Conservation (phyloP, 2,113 vertebrate species). For the Etheostoma cragini region DNA sequence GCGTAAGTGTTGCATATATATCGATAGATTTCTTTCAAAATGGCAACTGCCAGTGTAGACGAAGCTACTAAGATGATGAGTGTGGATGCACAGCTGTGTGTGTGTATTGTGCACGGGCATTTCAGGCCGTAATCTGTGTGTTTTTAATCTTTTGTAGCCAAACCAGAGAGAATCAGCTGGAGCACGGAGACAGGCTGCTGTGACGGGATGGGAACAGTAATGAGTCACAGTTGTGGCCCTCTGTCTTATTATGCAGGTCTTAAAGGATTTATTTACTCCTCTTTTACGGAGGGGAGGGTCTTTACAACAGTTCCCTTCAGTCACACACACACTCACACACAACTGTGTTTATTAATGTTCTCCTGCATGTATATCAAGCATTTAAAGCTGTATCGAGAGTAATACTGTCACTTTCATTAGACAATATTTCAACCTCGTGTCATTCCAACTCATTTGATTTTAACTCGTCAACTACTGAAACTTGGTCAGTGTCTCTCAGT, state of each 20-base stretch:
- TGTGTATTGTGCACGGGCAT: neutral
- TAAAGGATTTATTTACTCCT: constrained; percentile 35
- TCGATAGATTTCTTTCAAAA: neutral
- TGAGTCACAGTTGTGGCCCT: constrained; percentile 49
- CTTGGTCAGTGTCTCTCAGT: too few relatives aligned
- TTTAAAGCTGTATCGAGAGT: neutral
- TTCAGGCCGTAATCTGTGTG: neutral
- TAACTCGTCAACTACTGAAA: too few relatives aligned
- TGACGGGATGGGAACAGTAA: constrained; percentile 41
- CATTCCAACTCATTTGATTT: too few relatives aligned
- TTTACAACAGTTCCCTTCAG: neutral
- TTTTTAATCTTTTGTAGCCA: neutral
- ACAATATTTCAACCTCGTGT: too few relatives aligned
- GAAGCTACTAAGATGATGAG: neutral
- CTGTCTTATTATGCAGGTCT: constrained; percentile 25
- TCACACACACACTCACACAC: neutral
- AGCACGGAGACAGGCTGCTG: constrained; percentile 38
- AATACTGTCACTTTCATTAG: neutral
- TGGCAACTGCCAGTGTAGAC: neutral
- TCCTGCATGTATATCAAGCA: neutral
- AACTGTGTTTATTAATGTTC: neutral
- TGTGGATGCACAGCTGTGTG: neutral
- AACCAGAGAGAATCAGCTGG: constrained; percentile 36
- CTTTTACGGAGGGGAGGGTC: neutral
- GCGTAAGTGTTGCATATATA: too few relatives aligned